Evolutionary conservation across 1,140 invertebrate genomes (phyloP), one percentile per base, ranked within the genome.

Genomic region (Zelostemma sp.): DNA sequence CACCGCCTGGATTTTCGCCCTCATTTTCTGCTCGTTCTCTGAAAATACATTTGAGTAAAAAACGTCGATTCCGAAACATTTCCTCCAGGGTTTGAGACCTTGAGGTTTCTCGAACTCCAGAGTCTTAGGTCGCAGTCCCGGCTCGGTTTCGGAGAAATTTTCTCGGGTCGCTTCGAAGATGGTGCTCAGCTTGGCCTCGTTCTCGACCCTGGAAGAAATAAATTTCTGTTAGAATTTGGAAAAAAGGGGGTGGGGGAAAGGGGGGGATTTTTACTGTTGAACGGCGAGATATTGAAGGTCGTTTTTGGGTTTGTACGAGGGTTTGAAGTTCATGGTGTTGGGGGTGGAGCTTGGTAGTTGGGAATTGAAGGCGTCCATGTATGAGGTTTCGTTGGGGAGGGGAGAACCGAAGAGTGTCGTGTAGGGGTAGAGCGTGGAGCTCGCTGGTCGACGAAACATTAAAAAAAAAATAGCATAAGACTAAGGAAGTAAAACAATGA

Each of bases 11-110:
- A 84, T 85, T n/a, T n/a, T n/a, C 0, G 80, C 73, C 6, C 79
- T 76, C 65, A 84, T 77, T 14, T 82, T 83, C 35, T 84, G 81
- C 8, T 86, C 82, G 8, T 82, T n/a, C n/a, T n/a, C n/a, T n/a
- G n/a, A n/a, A n/a, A n/a, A n/a, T n/a, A n/a, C n/a, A n/a, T n/a
- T n/a, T n/a, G n/a, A n/a, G n/a, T n/a, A n/a, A n/a, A n/a, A n/a
- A n/a, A n/a, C n/a, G n/a, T n/a, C n/a, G n/a, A n/a, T n/a, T n/a
- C n/a, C n/a, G n/a, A n/a, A n/a, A n/a, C n/a, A n/a, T n/a, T n/a
- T n/a, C n/a, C n/a, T n/a, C n/a, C n/a, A n/a, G n/a, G n/a, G n/a
- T n/a, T n/a, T n/a, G n/a, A n/a, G n/a, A n/a, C n/a, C n/a, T n/a
- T n/a, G n/a, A n/a, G n/a, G n/a, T n/a, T n/a, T n/a, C n/a, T n/a